A percentile compares a stretch with the other conserved stretches of the same genome.
phyloP scores from a whole-genome alignment of 2,797 vertebrate species.

The Clarias platycephalus region DNA sequence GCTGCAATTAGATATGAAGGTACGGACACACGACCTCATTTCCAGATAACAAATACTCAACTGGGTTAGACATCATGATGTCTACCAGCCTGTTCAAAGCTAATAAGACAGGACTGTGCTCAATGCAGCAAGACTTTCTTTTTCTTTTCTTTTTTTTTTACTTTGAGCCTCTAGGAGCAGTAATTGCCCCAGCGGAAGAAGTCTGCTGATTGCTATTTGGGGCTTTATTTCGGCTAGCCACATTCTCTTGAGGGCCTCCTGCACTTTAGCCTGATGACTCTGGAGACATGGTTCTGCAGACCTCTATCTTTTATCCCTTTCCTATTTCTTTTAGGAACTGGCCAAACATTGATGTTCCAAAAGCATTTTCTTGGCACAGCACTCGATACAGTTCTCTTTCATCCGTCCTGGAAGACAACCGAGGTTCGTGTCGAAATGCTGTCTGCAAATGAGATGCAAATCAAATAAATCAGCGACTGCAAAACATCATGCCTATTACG shows the following conservation, averaged over 20 bases:
- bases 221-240: background rate
- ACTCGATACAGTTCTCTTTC: background rate
- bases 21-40: slow-evolving; percentile 50
- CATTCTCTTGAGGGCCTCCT: background rate
- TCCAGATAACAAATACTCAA: background rate
- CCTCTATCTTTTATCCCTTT: background rate
- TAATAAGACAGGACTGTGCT: background rate
- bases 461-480: slow-evolving; percentile 21
- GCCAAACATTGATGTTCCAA: background rate
- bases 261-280: background rate
- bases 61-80: slow-evolving; percentile 2
- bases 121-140: background rate
- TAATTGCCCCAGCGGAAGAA: slow-evolving; percentile 30
- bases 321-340: background rate
- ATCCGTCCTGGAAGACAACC: slow-evolving; percentile 29
- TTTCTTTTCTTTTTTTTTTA: too few relatives aligned
- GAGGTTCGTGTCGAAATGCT: slow-evolving; percentile 29
- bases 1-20: slow-evolving; percentile 93
- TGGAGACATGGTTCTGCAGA: background rate
- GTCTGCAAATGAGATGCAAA: slow-evolving; percentile 43
- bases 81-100: background rate
- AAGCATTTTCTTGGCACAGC: background rate
- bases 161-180: background rate
- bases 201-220: slow-evolving; percentile 21
- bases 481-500: slow-evolving; percentile 25